Percentiles rank a stretch among this genome's conserved stretches.
phyloP scores from a whole-genome alignment of 53 echinoderm and acorn worm species.

The Astropecten irregularis region DNA sequence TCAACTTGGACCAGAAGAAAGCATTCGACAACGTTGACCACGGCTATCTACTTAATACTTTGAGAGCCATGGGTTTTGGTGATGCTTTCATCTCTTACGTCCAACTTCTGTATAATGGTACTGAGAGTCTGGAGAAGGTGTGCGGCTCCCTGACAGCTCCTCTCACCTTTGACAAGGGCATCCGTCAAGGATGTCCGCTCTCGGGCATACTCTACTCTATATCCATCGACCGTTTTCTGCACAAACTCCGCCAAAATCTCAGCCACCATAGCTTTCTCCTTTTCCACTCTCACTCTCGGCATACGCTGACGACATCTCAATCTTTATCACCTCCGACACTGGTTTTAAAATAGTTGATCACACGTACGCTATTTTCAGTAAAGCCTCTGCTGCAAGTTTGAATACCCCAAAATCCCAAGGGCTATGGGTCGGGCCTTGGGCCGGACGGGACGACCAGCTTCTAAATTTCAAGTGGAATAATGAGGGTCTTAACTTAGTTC shows the following conservation, averaged over 20 bases:
- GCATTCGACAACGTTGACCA: constrained; percentile 32
- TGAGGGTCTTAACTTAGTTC: constrained; percentile 21
- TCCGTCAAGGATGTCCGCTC: no score
- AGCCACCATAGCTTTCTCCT: background rate
- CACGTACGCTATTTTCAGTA: no score
- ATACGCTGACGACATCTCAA: constrained; percentile 42
- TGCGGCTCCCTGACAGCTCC: constrained; percentile 31
- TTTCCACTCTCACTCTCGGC: background rate
- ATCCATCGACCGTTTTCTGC: constrained; percentile 16
- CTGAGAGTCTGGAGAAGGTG: background rate
- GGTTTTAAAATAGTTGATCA: no score
- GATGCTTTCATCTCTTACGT: no score
- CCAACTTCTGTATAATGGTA: no score
- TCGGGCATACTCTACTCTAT: constrained; percentile 7
- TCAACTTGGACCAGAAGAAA: constrained; percentile 1
- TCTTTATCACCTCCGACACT: no score
- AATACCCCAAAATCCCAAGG: constrained; percentile 30
- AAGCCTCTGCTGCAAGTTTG: constrained; percentile 33
- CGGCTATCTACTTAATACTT: no score
- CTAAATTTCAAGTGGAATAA: constrained; percentile 15
- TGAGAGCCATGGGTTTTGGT: no score
- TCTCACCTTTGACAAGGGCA: no score
- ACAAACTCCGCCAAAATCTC: background rate
- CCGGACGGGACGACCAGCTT: background rate
- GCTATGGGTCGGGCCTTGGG: constrained; percentile 40